A percentile compares a stretch with the other conserved stretches of the same genome.
Conservation (phyloP, 2,113 vertebrate genomes). For the Colossoma macropomum region DNA sequence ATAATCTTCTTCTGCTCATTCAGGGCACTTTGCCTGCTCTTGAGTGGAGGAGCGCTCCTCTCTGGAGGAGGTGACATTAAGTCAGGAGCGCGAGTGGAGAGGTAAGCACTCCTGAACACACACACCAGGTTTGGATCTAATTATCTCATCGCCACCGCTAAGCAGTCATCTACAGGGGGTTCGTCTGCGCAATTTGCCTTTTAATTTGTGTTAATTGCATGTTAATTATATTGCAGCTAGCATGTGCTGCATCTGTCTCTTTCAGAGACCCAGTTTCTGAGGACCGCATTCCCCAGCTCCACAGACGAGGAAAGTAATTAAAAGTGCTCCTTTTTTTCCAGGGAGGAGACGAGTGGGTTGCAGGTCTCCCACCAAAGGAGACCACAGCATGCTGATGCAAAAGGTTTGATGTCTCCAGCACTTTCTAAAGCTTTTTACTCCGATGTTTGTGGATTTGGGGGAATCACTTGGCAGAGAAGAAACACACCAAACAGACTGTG, state of each 20-base stretch:
- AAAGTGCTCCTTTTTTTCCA: slow-evolving; percentile 47
- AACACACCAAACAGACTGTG: slow-evolving; percentile 1
- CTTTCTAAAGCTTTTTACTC: slow-evolving; percentile 16
- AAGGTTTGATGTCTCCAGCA: slow-evolving; percentile 25
- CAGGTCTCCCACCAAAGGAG: slow-evolving; percentile 20
- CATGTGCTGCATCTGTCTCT: slow-evolving; percentile 63
- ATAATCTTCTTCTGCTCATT: slow-evolving; percentile 47
- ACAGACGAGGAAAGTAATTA: slow-evolving; percentile 58
- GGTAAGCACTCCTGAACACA: slow-evolving; percentile 45
- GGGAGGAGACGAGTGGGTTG: slow-evolving; percentile 8
- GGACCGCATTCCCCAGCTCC: slow-evolving; percentile 42
- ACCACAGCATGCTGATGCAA: background rate
- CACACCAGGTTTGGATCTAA: slow-evolving; percentile 59
- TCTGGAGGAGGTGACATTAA: slow-evolving; percentile 55
- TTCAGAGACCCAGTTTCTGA: slow-evolving; percentile 55
- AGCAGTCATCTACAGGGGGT: slow-evolving; percentile 60
- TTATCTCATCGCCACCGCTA: slow-evolving; percentile 59
- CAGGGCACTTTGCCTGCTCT: slow-evolving; percentile 29
- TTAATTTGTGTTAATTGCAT: slow-evolving; percentile 73
- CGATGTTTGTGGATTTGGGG: background rate
- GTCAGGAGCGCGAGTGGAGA: slow-evolving; percentile 41
- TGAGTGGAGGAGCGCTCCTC: slow-evolving; percentile 34
- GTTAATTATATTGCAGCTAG: slow-evolving; percentile 68
- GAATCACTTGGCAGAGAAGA: background rate
- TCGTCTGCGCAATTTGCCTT: slow-evolving; percentile 63